Percentiles rank a stretch among this genome's conserved stretches.
Evolutionary conservation across 2,888 invertebrate genomes (phyloP).

Genomic region (Drosophila helvetica): DNA sequence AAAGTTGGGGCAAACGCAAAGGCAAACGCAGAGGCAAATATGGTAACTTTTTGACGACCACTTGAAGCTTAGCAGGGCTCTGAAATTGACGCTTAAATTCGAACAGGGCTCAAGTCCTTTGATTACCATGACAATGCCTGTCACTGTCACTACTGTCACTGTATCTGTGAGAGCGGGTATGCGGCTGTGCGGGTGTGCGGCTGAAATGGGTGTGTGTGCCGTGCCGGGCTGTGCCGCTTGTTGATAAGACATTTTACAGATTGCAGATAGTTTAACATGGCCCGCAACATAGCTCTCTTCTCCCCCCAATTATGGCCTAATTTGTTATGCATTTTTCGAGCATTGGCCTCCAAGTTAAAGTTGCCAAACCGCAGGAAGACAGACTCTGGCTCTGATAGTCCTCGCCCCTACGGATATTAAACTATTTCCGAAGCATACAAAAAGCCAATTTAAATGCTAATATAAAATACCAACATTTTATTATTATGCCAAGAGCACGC

Average conservation of each 20-base stretch:
- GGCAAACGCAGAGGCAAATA: conserved; percentile 20
- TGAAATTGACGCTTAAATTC: conserved; percentile 59
- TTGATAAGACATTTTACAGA: conserved; percentile 56
- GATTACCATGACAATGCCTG: conserved; percentile 67
- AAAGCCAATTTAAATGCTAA: conserved; percentile 81
- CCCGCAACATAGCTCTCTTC: conserved; percentile 32
- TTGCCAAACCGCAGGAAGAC: conserved; percentile 28
- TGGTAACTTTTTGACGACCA: conserved; percentile 58
- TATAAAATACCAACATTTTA: conserved; percentile 80
- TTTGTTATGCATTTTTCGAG: conserved; percentile 60
- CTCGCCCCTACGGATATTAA: conserved; percentile 74
- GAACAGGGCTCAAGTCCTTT: conserved; percentile 48
- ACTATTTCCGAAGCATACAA: conserved; percentile 80
- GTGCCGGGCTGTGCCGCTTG: conserved; percentile 24
- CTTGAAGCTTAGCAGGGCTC: conserved; percentile 56
- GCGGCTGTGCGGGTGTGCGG: background rate
- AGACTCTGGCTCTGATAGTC: conserved; percentile 34
- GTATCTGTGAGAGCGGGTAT: conserved; percentile 11
- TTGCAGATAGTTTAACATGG: conserved; percentile 45
- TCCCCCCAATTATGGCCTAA: conserved; percentile 41
- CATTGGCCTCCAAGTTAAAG: conserved; percentile 43
- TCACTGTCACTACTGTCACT: conserved; percentile 19
- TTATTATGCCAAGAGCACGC: conserved; percentile 78
- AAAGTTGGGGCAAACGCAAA: conserved; percentile 23
- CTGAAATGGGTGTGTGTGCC: no score